These are phyloP conservation scores for Ligdia adustata DNA, from an alignment of 2,888 invertebrate species.

Conservation along the genomic window DNA sequence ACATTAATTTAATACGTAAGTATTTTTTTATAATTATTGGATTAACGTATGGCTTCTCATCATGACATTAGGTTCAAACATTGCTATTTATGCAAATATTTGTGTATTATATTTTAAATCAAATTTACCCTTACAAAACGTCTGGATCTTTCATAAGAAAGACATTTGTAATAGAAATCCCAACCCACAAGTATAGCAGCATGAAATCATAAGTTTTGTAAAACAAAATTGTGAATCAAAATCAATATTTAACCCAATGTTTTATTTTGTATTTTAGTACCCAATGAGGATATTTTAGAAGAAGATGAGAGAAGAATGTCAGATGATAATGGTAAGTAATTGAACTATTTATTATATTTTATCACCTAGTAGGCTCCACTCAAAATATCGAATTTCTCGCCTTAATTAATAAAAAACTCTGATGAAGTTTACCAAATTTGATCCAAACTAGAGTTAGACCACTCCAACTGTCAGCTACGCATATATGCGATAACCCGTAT, in stretches of 20 bases:
- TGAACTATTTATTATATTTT: too few species aligned
- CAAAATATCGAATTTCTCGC: too few species aligned
- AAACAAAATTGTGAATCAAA: too few species aligned
- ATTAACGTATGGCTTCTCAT: conserved; percentile 12
- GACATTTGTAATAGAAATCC: neutral
- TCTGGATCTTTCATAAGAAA: conserved; percentile 8
- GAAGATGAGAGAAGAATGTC: conserved; percentile 78
- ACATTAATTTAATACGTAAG: too few species aligned
- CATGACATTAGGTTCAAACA: conserved; percentile 3
- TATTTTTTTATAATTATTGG: neutral
- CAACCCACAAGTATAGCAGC: conserved; percentile 9
- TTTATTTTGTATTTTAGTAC: conserved; percentile 63
- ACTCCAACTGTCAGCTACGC: too few species aligned
- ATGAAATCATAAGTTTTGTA: conserved; percentile 9
- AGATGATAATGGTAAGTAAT: conserved; percentile 70
- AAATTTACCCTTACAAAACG: conserved; percentile 1
- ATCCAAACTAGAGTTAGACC: too few species aligned
- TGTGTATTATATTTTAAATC: conserved; percentile 17
- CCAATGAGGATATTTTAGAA: conserved; percentile 80
- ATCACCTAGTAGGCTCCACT: too few species aligned
- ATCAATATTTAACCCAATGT: neutral
- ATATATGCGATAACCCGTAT: too few species aligned
- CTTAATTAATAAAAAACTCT: too few species aligned
- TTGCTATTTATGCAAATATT: conserved; percentile 15
- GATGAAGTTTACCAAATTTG: too few species aligned